phyloP scores from a whole-genome alignment of 2,888 invertebrate species.

The Mallateleia sp. region DNA sequence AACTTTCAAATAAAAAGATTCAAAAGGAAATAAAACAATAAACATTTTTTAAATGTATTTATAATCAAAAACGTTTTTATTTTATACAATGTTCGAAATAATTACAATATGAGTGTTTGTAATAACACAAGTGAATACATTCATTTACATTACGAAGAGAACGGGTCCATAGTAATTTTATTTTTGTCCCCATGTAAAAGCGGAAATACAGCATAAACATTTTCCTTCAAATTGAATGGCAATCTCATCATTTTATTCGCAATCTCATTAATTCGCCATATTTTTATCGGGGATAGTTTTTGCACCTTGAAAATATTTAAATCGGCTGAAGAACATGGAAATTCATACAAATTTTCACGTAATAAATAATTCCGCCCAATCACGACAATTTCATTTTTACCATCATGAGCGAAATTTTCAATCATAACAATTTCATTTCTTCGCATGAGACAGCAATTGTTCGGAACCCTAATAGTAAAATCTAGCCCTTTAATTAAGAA shows the following conservation, averaged over 20 bases:
- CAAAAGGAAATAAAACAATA: no score
- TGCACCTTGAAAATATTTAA: not conserved
- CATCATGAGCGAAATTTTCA: slow-evolving; percentile 4
- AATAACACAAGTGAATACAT: no score
- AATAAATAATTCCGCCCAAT: slow-evolving; percentile 6
- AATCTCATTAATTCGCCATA: not conserved
- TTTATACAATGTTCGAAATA: no score
- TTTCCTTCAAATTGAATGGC: not conserved
- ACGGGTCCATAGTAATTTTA: no score
- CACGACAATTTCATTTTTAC: not conserved
- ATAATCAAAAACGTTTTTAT: no score
- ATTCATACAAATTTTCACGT: not conserved
- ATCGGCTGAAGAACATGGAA: not conserved
- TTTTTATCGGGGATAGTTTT: not conserved
- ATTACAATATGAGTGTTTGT: no score
- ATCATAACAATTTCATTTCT: slow-evolving; percentile 5
- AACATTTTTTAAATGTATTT: no score
- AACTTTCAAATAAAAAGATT: no score
- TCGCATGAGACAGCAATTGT: slow-evolving; percentile 26
- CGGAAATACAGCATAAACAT: not conserved
- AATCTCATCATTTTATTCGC: not conserved
- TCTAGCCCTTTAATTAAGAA: not conserved
- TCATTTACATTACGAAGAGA: no score
- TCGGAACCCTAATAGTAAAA: slow-evolving; percentile 4
- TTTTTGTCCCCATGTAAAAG: no score